Conservation (phyloP, 2,113 vertebrate genomes). For the Pluvialis apricaria region DNA sequence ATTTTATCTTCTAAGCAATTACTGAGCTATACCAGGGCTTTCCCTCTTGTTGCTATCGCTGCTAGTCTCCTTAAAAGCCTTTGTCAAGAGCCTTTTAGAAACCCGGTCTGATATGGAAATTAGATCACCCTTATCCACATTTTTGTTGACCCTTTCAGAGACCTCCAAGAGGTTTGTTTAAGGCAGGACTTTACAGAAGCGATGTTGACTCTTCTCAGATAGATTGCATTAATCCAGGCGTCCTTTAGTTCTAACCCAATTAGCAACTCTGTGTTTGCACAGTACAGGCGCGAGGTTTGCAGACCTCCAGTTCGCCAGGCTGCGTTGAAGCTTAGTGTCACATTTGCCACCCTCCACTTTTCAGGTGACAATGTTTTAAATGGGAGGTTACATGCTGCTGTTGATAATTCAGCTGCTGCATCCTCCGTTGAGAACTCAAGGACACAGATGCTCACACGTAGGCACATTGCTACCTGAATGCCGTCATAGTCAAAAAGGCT, state of each 20-base stretch:
- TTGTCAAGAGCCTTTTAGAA: background rate
- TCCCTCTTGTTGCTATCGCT: background rate
- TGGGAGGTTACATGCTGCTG: background rate
- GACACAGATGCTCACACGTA: background rate
- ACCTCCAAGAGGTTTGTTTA: constrained; percentile 14
- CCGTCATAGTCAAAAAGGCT: background rate
- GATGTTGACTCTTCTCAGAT: constrained; percentile 10
- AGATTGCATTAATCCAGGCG: constrained; percentile 1
- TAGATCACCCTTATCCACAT: background rate
- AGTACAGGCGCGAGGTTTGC: background rate
- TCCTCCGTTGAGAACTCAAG: background rate
- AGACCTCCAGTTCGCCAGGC: background rate
- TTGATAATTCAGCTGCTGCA: background rate
- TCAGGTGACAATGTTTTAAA: background rate
- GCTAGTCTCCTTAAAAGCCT: background rate
- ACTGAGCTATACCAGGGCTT: background rate
- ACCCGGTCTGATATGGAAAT: background rate
- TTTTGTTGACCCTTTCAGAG: constrained; percentile 1
- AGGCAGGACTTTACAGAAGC: background rate
- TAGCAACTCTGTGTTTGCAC: background rate
- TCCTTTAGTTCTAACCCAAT: constrained; percentile 2
- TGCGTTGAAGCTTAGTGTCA: background rate
- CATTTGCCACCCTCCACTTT: background rate
- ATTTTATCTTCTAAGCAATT: constrained; percentile 23
- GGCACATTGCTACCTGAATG: background rate